These are phyloP conservation scores for Hiodon tergisus DNA, from an alignment of 2,113 vertebrate genomes.

Conservation along the genomic window DNA sequence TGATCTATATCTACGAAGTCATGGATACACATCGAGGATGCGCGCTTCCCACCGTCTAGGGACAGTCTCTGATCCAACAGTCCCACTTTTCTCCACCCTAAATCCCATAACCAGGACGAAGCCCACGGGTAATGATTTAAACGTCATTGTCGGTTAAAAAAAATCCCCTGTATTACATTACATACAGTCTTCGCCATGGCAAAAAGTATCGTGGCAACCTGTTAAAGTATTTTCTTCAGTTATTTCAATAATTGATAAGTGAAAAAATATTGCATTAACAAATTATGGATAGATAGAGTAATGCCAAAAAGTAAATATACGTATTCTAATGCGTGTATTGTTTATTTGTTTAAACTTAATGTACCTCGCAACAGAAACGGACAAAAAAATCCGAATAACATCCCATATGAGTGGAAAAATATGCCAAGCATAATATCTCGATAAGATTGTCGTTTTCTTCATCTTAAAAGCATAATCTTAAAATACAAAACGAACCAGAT, in stretches of 20 bases:
- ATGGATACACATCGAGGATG: no score
- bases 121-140: constrained; percentile 1
- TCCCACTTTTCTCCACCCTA: neutral
- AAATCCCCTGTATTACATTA: no score
- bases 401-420: no score
- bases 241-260: no score
- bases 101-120: constrained; percentile 9
- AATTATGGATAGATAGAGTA: neutral
- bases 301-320: neutral
- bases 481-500: neutral
- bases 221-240: neutral
- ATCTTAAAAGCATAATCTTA: neutral
- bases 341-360: neutral
- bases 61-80: no score
- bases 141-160: neutral
- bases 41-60: no score
- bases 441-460: neutral
- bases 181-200: neutral
- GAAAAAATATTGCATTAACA: neutral
- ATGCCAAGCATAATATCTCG: neutral
- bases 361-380: neutral
- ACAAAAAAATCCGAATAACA: neutral
- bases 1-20: no score
- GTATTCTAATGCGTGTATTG: neutral
- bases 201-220: neutral